These are phyloP conservation scores for Maniola hyperantus DNA, from an alignment of 2,888 invertebrate genomes.

Conservation along the genomic window DNA sequence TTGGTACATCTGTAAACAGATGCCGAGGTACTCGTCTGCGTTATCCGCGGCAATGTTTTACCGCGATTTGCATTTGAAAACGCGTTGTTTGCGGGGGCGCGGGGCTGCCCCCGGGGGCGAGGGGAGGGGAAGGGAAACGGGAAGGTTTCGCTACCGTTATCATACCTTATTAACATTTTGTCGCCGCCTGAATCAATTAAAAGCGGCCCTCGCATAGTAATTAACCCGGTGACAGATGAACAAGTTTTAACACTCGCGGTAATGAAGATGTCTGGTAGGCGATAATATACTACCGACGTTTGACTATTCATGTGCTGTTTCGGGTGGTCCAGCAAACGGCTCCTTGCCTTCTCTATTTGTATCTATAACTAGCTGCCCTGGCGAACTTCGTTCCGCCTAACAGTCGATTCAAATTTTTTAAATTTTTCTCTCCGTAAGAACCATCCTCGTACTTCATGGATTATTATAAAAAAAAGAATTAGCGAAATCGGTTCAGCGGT, in stretches of 20 bases:
- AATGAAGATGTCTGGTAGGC: constrained; percentile 76
- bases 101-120: not conserved
- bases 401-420: no score
- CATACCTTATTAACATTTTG: constrained; percentile 78
- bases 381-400: no score
- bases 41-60: constrained; percentile 62
- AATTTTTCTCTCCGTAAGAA: no score
- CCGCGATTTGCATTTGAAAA: constrained; percentile 61
- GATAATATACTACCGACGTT: constrained; percentile 52
- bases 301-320: constrained; percentile 52
- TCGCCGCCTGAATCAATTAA: constrained; percentile 78
- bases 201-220: constrained; percentile 71
- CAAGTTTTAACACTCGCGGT: constrained; percentile 79
- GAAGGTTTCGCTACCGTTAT: constrained; percentile 54
- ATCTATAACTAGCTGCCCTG: no score
- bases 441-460: no score
- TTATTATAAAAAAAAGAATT: no score
- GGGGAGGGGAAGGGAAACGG: constrained; percentile 25
- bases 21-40: constrained; percentile 46
- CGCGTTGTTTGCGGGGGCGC: constrained; percentile 39
- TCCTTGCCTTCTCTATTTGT: not conserved
- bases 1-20: not conserved
- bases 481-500: no score
- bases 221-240: constrained; percentile 76
- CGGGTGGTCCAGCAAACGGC: constrained; percentile 50